These are phyloP conservation scores for Andrena minutula DNA, from an alignment of 2,888 invertebrate genomes.

Conservation along the genomic window DNA sequence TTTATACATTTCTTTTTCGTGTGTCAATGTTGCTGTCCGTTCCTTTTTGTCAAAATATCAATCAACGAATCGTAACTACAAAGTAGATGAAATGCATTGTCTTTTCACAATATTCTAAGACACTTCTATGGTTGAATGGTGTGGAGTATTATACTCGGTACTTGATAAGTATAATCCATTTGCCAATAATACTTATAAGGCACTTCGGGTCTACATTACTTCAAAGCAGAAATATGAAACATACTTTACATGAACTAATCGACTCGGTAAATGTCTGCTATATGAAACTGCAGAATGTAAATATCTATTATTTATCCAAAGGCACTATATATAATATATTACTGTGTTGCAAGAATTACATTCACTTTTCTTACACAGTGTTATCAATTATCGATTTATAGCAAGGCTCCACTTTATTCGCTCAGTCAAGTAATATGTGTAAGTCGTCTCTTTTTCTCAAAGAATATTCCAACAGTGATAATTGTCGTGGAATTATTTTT, in stretches of 20 bases:
- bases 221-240: constrained; percentile 52
- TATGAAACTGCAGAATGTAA: constrained; percentile 43
- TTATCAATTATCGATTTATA: constrained; percentile 25
- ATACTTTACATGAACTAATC: constrained; percentile 31
- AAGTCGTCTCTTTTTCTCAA: constrained; percentile 17
- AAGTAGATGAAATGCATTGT: neutral
- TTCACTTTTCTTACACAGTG: constrained; percentile 39
- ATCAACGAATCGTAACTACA: too few relatives aligned
- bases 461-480: constrained; percentile 26
- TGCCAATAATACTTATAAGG: constrained; percentile 38
- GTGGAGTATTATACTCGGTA: neutral
- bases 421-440: constrained; percentile 33
- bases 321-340: constrained; percentile 68
- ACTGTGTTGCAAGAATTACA: constrained; percentile 38
- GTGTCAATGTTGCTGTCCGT: too few relatives aligned
- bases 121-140: neutral
- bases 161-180: constrained; percentile 17
- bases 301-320: constrained; percentile 63
- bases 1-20: too few relatives aligned
- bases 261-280: constrained; percentile 40
- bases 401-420: neutral
- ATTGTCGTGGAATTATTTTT: neutral
- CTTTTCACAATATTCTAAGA: neutral
- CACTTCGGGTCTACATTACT: constrained; percentile 34
- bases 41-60: too few relatives aligned